A percentile compares a stretch with the other conserved stretches of the same genome.
Conservation (phyloP, 2,888 invertebrate species). For the Lepidochrysops patricia region DNA sequence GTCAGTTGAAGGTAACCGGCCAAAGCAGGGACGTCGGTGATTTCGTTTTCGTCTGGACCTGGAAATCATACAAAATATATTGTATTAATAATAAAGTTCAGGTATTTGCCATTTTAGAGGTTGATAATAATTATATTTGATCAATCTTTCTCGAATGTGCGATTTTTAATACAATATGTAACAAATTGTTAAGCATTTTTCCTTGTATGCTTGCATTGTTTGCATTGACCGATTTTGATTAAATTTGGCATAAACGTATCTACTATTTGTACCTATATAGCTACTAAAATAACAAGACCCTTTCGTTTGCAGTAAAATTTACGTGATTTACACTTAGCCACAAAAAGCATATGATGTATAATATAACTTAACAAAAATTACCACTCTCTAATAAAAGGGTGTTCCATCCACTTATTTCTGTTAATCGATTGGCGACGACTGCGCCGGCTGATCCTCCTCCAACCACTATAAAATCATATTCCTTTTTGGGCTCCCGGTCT, state of each 20-base stretch:
- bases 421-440: constrained; percentile 87
- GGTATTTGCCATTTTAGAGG: neutral
- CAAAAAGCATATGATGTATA: no score
- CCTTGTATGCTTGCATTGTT: no score
- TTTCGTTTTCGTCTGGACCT: constrained; percentile 91
- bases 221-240: no score
- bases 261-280: no score
- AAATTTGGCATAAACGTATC: no score
- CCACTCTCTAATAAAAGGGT: constrained; percentile 85
- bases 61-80: constrained; percentile 30
- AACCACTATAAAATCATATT: constrained; percentile 89
- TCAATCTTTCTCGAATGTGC: neutral
- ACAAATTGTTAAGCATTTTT: neutral
- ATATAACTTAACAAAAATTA: no score
- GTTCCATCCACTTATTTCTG: constrained; percentile 84
- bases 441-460: constrained; percentile 94
- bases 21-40: constrained; percentile 89
- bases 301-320: no score
- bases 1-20: constrained; percentile 90
- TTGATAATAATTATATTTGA: neutral
- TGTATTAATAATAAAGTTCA: neutral
- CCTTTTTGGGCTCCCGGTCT: constrained; percentile 80
- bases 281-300: no score
- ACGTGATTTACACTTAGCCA: no score
- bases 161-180: neutral